Evolutionary conservation across 2,797 vertebrate genomes (phyloP).

Genomic region (Acanthurus leucopareius): DNA sequence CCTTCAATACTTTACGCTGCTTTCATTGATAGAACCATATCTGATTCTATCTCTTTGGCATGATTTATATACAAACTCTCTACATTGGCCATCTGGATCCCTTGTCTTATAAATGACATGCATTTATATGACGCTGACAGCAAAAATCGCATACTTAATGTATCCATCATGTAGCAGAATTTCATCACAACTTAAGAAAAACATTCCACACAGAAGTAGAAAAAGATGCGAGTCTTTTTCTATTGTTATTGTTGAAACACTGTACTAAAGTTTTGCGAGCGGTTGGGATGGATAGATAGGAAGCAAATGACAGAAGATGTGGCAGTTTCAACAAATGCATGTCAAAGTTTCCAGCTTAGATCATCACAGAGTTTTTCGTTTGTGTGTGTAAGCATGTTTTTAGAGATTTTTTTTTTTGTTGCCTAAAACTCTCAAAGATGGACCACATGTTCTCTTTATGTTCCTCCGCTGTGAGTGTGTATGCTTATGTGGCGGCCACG

Average conservation of each 20-base stretch:
- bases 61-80: slow-evolving; percentile 51
- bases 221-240: slow-evolving; percentile 63
- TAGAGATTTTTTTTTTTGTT: slow-evolving; percentile 9
- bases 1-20: slow-evolving; percentile 49
- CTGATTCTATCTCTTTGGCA: slow-evolving; percentile 53
- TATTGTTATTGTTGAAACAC: slow-evolving; percentile 40
- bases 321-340: slow-evolving; percentile 38
- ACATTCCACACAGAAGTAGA: slow-evolving; percentile 57
- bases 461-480: background rate
- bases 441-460: slow-evolving; percentile 20
- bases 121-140: slow-evolving; percentile 32
- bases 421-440: slow-evolving; percentile 16
- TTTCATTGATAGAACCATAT: slow-evolving; percentile 50
- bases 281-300: slow-evolving; percentile 17
- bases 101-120: slow-evolving; percentile 53
- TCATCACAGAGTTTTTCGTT: slow-evolving; percentile 29
- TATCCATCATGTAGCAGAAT: slow-evolving; percentile 53
- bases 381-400: slow-evolving; percentile 11
- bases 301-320: slow-evolving; percentile 32
- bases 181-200: slow-evolving; percentile 47
- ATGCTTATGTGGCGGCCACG: slow-evolving; percentile 9
- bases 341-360: slow-evolving; percentile 33
- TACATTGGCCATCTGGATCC: slow-evolving; percentile 37
- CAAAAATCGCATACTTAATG: slow-evolving; percentile 38
- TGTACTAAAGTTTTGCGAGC: slow-evolving; percentile 23